Evolutionary conservation across 2,888 invertebrate genomes (phyloP).

Genomic region (Platynereis dumerilii): DNA sequence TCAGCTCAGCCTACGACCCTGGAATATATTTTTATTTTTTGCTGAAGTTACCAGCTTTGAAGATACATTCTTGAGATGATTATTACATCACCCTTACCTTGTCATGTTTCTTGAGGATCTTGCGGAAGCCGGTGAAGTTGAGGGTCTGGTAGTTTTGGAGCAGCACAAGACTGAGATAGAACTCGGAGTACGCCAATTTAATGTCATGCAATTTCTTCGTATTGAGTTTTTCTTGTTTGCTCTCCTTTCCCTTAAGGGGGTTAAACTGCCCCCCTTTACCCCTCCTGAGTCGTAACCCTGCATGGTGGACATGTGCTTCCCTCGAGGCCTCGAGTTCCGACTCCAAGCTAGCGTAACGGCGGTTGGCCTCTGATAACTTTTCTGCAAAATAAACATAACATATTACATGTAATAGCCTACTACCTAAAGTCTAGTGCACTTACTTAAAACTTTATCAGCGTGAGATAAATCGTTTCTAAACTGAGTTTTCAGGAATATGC

Average conservation of each 20-base stretch:
- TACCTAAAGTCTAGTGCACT: too few relatives aligned
- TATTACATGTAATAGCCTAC: too few relatives aligned
- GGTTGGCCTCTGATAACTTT: slow-evolving; percentile 95
- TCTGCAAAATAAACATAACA: slow-evolving; percentile 68
- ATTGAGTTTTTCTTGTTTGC: slow-evolving; percentile 5
- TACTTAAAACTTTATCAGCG: too few relatives aligned
- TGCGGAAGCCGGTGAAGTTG: slow-evolving; percentile 98
- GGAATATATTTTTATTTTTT: too few relatives aligned
- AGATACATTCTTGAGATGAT: too few relatives aligned
- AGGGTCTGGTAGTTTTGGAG: slow-evolving; percentile 98
- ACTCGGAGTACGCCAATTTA: slow-evolving; percentile 97
- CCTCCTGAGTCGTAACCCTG: slow-evolving; percentile 10
- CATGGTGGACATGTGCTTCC: slow-evolving; percentile 35
- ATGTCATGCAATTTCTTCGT: slow-evolving; percentile 73
- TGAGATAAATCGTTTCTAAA: too few relatives aligned
- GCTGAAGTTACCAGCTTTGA: too few relatives aligned
- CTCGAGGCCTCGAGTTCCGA: slow-evolving; percentile 77
- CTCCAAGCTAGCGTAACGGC: slow-evolving; percentile 89
- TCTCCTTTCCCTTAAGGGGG: slow-evolving; percentile 5
- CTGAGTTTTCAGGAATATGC: too few relatives aligned
- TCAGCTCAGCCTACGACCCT: too few relatives aligned
- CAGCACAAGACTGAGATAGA: slow-evolving; percentile 93
- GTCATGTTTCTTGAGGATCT: slow-evolving; percentile 99
- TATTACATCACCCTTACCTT: slow-evolving; percentile 71
- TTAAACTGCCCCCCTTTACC: background rate